A percentile compares a stretch with the other conserved stretches of the same genome.
phyloP scores from a whole-genome alignment of 37 sponge, comb jelly and placozoan species.

The Spongia lamella region DNA sequence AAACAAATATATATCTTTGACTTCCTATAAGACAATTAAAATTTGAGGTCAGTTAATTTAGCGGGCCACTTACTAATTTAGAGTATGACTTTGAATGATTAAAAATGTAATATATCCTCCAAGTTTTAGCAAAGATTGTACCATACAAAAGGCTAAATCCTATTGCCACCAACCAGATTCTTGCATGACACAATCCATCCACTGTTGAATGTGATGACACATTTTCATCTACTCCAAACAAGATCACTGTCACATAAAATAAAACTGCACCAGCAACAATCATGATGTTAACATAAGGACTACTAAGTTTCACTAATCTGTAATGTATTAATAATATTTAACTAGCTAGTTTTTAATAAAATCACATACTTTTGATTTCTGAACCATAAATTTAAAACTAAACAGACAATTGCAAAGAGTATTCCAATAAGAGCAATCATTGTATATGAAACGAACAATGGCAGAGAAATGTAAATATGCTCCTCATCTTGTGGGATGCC shows the following conservation, averaged over 20 bases:
- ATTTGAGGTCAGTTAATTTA: too few relatives aligned
- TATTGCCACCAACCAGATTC: slow-evolving; percentile 43
- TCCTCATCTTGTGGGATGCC: slow-evolving; percentile 27
- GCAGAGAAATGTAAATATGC: background rate
- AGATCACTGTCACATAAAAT: slow-evolving; percentile 48
- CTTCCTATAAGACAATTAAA: too few relatives aligned
- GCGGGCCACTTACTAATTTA: too few relatives aligned
- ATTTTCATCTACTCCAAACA: slow-evolving; percentile 41
- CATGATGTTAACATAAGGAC: slow-evolving; percentile 56
- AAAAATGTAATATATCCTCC: slow-evolving; percentile 63
- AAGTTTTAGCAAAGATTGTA: slow-evolving; percentile 55
- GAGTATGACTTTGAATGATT: background rate
- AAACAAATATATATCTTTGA: too few relatives aligned
- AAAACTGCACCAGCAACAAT: slow-evolving; percentile 49
- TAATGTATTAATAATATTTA: too few relatives aligned
- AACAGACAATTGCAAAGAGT: background rate
- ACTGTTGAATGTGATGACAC: background rate
- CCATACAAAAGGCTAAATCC: slow-evolving; percentile 59
- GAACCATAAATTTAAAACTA: background rate
- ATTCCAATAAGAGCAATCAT: slow-evolving; percentile 3
- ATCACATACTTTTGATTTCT: background rate
- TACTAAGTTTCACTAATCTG: slow-evolving; percentile 56
- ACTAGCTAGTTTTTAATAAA: too few relatives aligned
- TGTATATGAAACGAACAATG: slow-evolving; percentile 23
- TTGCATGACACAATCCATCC: slow-evolving; percentile 19